Evolutionary conservation across 2,888 invertebrate species (phyloP).

Genomic region (Terebella lapidaria): DNA sequence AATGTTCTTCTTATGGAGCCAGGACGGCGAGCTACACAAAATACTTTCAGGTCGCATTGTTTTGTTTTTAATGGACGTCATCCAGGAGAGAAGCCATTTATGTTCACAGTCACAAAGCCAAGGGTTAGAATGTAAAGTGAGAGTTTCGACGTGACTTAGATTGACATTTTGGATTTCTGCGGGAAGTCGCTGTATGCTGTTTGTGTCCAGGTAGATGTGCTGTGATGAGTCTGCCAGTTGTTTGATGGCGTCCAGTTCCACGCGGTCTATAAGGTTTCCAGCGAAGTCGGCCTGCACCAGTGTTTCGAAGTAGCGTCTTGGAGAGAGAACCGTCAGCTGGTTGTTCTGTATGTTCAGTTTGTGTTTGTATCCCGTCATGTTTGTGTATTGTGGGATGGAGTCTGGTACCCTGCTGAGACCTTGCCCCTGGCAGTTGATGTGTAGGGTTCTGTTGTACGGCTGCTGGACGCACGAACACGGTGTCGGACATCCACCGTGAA

Average conservation of each 20-base stretch:
- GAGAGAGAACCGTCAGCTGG: background rate
- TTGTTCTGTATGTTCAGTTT: constrained; percentile 1
- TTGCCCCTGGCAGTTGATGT: background rate
- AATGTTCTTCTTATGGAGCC: background rate
- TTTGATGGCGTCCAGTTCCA: background rate
- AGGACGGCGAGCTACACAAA: background rate
- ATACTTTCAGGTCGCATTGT: background rate
- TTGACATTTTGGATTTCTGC: background rate
- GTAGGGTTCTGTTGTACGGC: background rate
- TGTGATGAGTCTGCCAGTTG: background rate
- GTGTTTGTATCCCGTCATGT: background rate
- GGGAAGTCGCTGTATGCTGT: background rate
- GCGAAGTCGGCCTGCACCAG: constrained; percentile 2
- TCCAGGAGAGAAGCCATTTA: background rate
- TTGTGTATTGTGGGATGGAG: background rate
- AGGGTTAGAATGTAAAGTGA: background rate
- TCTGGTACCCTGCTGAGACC: background rate
- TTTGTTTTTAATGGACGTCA: background rate
- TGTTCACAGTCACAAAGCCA: background rate
- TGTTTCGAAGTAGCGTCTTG: constrained; percentile 1
- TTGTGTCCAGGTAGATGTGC: background rate
- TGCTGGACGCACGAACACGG: background rate
- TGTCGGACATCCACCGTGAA: background rate
- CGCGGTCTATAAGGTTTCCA: background rate
- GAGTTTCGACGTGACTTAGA: background rate